Conservation (phyloP, 2,888 invertebrate species). For the Clivina fossor region DNA sequence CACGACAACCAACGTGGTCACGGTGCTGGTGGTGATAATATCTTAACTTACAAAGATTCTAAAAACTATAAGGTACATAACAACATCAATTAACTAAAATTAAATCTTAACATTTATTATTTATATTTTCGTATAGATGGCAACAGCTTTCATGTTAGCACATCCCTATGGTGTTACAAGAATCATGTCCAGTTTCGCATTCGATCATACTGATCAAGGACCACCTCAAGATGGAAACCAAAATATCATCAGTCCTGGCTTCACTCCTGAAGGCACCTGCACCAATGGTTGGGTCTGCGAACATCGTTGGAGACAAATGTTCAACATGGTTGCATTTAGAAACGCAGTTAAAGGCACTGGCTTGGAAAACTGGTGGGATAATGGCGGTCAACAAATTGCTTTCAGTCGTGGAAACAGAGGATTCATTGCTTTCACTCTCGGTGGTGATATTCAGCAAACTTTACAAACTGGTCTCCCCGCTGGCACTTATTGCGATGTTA, state of each 20-base stretch:
- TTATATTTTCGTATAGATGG: slow-evolving; percentile 56
- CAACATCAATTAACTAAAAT: too few species aligned
- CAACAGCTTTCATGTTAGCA: slow-evolving; percentile 84
- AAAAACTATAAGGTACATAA: slow-evolving; percentile 59
- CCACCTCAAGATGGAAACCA: slow-evolving; percentile 69
- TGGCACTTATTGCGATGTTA: slow-evolving; percentile 83
- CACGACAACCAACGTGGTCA: slow-evolving; percentile 86
- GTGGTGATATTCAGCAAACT: slow-evolving; percentile 59
- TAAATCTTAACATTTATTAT: too few species aligned
- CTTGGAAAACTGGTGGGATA: slow-evolving; percentile 77
- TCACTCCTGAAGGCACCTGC: slow-evolving; percentile 67
- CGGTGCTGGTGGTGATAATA: slow-evolving; percentile 59
- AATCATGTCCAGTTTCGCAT: slow-evolving; percentile 84
- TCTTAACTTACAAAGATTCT: slow-evolving; percentile 66
- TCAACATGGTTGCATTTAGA: slow-evolving; percentile 75
- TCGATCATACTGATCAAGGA: slow-evolving; percentile 62
- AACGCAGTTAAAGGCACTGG: slow-evolving; percentile 64
- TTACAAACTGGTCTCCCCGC: slow-evolving; percentile 71
- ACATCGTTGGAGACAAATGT: slow-evolving; percentile 82
- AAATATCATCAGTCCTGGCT: slow-evolving; percentile 66
- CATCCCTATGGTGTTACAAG: slow-evolving; percentile 79
- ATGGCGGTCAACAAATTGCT: slow-evolving; percentile 78
- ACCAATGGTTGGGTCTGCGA: slow-evolving; percentile 80
- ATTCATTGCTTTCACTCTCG: slow-evolving; percentile 77
- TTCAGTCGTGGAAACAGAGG: slow-evolving; percentile 74